Conservation (phyloP, 2,888 invertebrate genomes). For the Notodonta dromedarius region DNA sequence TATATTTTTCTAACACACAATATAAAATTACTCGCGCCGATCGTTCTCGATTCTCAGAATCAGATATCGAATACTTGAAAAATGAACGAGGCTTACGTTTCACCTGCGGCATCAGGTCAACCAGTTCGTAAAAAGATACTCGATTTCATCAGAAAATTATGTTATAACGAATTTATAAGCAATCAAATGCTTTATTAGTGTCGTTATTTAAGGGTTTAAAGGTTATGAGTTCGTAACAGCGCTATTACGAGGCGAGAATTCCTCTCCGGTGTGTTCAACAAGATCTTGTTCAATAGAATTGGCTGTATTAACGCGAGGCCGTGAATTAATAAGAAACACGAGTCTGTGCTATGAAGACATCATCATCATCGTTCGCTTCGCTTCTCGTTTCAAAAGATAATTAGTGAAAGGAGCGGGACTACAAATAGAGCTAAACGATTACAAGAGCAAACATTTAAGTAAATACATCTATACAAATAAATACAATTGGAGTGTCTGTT, state of each 20-base stretch:
- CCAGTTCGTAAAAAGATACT: conserved; percentile 6
- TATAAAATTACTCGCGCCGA: neutral
- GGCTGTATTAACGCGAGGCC: no score
- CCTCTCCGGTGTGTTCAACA: neutral
- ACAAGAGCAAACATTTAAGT: no score
- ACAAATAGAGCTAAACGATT: no score
- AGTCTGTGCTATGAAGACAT: no score
- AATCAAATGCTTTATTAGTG: conserved; percentile 13
- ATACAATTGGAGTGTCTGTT: no score
- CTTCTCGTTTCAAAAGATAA: no score
- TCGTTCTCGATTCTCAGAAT: neutral
- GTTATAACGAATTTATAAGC: conserved; percentile 12
- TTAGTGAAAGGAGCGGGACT: no score
- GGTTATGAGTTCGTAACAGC: conserved; percentile 11
- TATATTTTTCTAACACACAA: no score
- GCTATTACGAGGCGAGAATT: neutral
- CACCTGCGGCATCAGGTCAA: neutral
- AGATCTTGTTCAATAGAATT: neutral
- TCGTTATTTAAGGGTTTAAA: conserved; percentile 15
- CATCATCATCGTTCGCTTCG: no score
- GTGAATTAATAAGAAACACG: no score
- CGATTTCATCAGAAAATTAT: neutral
- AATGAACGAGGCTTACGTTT: neutral
- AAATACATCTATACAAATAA: no score
- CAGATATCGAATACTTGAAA: neutral